Conservation (phyloP, 2,888 invertebrate species). For the Drosophila barbarae region DNA sequence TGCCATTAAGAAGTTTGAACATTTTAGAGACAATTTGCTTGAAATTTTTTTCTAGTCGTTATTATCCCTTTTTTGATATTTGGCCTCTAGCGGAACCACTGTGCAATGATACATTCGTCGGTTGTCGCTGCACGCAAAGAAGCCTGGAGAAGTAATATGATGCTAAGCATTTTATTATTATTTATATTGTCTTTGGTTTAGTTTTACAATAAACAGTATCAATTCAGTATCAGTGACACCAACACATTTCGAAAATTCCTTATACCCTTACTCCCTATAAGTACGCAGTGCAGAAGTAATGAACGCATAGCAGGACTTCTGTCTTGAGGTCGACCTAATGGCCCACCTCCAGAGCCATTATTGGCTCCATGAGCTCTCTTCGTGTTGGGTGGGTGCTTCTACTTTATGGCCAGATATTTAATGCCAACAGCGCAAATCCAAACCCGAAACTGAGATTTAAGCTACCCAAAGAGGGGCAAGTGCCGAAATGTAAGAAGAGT, state of each 20-base stretch:
- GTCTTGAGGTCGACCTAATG: slow-evolving; percentile 19
- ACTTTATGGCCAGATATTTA: slow-evolving; percentile 55
- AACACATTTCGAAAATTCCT: slow-evolving; percentile 10
- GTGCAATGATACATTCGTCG: no score
- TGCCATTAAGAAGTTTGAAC: no score
- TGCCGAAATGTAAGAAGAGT: slow-evolving; percentile 39
- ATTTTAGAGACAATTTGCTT: no score
- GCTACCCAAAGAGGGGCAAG: slow-evolving; percentile 26
- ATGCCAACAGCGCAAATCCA: slow-evolving; percentile 32
- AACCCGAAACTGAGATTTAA: slow-evolving; percentile 34
- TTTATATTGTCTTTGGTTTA: neutral
- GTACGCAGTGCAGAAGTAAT: slow-evolving; percentile 19
- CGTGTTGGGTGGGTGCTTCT: slow-evolving; percentile 31
- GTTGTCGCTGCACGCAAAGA: no score
- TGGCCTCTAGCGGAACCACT: no score
- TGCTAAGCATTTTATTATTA: neutral
- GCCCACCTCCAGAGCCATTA: slow-evolving; percentile 38
- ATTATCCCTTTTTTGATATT: no score
- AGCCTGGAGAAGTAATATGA: no score
- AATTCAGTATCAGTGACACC: neutral
- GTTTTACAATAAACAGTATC: neutral
- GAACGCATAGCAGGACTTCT: slow-evolving; percentile 22
- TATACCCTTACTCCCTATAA: neutral
- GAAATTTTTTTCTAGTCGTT: no score
- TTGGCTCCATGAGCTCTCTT: slow-evolving; percentile 35